Evolutionary conservation across 2,113 vertebrate genomes (phyloP).

Genomic region (Ptyas mucosa): DNA sequence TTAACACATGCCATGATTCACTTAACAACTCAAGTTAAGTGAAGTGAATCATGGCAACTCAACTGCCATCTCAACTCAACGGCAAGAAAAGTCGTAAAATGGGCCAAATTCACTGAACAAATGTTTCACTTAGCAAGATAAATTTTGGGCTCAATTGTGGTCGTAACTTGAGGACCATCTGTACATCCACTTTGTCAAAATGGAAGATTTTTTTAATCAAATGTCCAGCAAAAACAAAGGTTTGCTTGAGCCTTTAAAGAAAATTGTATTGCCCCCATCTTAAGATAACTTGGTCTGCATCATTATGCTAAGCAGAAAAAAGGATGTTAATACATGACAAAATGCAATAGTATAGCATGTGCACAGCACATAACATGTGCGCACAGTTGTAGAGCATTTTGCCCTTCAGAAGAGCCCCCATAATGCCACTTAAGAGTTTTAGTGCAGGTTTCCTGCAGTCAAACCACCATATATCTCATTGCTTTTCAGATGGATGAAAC

Average conservation of each 20-base stretch:
- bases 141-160: too few relatives aligned
- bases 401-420: not conserved
- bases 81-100: too few relatives aligned
- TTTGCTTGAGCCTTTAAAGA: not conserved
- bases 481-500: conserved; percentile 17
- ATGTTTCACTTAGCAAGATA: too few relatives aligned
- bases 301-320: not conserved
- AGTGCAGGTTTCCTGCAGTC: not conserved
- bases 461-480: not conserved
- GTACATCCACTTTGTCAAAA: not conserved
- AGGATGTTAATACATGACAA: not conserved
- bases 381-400: conserved; percentile 3
- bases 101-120: too few relatives aligned
- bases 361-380: not conserved
- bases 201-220: not conserved
- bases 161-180: too few relatives aligned
- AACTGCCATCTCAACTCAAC: too few relatives aligned
- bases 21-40: too few relatives aligned
- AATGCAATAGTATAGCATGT: not conserved
- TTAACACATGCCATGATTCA: too few relatives aligned
- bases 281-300: not conserved
- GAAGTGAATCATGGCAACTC: too few relatives aligned
- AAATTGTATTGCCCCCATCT: not conserved
- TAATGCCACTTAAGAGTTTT: not conserved
- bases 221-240: not conserved